phyloP scores from a whole-genome alignment of 2,888 invertebrate species.

The Neoascia interrupta region DNA sequence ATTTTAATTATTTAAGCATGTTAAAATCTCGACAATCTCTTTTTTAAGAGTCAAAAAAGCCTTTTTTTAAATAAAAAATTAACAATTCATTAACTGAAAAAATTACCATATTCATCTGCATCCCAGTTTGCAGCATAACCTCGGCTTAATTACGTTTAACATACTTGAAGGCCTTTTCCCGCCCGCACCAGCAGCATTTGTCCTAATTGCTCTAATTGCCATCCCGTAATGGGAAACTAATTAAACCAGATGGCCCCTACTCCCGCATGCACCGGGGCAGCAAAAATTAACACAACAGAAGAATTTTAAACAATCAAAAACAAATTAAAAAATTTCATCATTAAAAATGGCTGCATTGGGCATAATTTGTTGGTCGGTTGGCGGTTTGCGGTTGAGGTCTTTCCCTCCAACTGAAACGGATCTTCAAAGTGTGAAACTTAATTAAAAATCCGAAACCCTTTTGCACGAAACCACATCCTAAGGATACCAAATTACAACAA shows the following conservation, averaged over 20 bases:
- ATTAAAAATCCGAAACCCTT: constrained; percentile 58
- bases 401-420: constrained; percentile 24
- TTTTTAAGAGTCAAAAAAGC: no score
- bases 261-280: neutral
- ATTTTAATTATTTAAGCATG: no score
- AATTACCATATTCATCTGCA: neutral
- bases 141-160: constrained; percentile 48
- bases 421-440: constrained; percentile 40
- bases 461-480: constrained; percentile 42
- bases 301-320: constrained; percentile 43
- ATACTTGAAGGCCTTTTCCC: constrained; percentile 1
- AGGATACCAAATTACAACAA: constrained; percentile 47
- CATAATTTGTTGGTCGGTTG: constrained; percentile 5
- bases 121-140: no score
- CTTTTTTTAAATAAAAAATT: no score
- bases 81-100: no score
- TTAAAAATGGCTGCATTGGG: neutral
- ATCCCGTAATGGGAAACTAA: constrained; percentile 44
- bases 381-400: neutral
- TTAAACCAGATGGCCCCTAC: constrained; percentile 29
- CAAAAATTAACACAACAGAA: constrained; percentile 19
- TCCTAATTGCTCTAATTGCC: constrained; percentile 46
- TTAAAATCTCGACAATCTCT: no score
- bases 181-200: constrained; percentile 10
- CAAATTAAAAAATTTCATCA: constrained; percentile 43